Conservation (phyloP, 2,888 invertebrate species). For the Mylabris sibirica region DNA sequence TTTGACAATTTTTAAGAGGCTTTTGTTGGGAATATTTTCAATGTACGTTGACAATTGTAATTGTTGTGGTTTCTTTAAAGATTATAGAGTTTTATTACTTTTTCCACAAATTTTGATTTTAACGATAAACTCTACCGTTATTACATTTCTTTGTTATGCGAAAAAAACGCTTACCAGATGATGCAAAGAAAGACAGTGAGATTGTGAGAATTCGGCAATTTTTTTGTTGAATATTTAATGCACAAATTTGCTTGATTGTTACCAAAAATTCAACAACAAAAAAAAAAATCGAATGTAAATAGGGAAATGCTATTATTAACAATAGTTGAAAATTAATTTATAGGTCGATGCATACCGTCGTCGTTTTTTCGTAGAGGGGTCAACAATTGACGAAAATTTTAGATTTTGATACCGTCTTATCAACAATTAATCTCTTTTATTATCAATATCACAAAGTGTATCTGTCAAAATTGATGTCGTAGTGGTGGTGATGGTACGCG, state of each 20-base stretch:
- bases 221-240: neutral
- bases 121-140: slow-evolving; percentile 6
- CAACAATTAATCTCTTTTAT: no score
- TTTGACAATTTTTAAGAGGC: neutral
- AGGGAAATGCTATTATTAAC: neutral
- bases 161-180: neutral
- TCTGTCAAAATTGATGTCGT: slow-evolving; percentile 8
- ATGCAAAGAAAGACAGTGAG: neutral
- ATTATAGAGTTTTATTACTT: neutral
- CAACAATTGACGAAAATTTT: neutral
- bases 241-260: neutral
- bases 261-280: no score
- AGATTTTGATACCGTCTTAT: no score
- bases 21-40: neutral
- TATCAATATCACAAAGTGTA: no score
- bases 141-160: neutral
- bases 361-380: neutral
- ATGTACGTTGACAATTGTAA: no score
- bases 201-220: no score
- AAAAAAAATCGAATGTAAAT: neutral
- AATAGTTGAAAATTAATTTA: slow-evolving; percentile 12
- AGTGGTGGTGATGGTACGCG: neutral
- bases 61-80: no score
- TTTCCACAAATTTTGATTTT: neutral
- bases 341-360: slow-evolving; percentile 16